A percentile compares a stretch with the other conserved stretches of the same genome.
Conservation (phyloP, 2,888 invertebrate species). For the Alitta virens region DNA sequence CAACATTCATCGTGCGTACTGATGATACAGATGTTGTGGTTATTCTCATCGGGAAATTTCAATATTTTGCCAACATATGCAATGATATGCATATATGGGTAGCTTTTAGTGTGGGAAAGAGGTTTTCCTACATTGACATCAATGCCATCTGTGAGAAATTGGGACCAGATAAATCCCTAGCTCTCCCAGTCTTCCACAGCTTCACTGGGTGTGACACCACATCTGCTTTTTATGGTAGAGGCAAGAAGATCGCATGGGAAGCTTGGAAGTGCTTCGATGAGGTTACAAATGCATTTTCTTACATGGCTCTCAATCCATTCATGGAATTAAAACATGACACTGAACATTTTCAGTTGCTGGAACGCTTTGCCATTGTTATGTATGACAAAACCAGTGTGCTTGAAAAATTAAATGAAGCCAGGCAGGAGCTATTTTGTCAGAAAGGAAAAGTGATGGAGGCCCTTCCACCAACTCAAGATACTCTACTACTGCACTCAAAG, state of each 20-base stretch:
- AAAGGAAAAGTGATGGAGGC: no score
- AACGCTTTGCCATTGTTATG: no score
- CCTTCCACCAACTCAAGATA: no score
- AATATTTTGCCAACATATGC: neutral
- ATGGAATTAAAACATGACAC: no score
- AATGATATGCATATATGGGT: constrained; percentile 1
- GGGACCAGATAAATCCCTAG: neutral
- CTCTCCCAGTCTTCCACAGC: constrained; percentile 8
- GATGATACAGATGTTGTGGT: constrained; percentile 5
- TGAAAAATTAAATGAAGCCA: no score
- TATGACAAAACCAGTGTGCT: no score
- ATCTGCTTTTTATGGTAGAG: constrained; percentile 11
- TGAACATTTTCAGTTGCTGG: no score
- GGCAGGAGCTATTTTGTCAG: no score
- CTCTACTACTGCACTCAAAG: no score
- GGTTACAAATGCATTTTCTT: constrained; percentile 6
- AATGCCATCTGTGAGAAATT: neutral
- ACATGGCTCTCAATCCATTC: no score
- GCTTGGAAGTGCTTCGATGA: constrained; percentile 13
- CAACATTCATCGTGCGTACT: neutral
- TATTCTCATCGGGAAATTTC: neutral
- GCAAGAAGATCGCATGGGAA: constrained; percentile 17
- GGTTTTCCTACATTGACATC: neutral
- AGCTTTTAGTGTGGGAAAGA: neutral
- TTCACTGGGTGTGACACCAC: constrained; percentile 16